These are phyloP conservation scores for Caenorhabditis brenneri DNA, from an alignment of 1,140 invertebrate species.

Conservation along the genomic window DNA sequence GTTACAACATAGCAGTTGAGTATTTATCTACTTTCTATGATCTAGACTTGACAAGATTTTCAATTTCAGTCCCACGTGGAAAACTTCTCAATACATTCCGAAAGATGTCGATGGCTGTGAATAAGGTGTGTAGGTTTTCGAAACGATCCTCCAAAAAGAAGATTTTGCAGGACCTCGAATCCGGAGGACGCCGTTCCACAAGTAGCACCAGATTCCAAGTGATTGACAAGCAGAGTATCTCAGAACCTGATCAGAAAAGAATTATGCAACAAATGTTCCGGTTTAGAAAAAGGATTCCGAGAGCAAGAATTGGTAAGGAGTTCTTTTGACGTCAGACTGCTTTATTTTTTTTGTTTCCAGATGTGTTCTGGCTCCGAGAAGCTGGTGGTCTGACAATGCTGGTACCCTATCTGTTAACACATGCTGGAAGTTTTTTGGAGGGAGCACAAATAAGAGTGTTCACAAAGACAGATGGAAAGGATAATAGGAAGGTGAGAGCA, in stretches of 20 bases:
- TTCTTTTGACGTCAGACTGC: too few relatives aligned
- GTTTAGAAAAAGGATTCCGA: background rate
- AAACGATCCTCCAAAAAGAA: background rate
- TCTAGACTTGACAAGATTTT: background rate
- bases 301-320: background rate
- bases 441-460: conserved; percentile 19
- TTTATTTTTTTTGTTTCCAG: background rate
- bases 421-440: conserved; percentile 14
- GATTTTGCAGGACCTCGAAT: background rate
- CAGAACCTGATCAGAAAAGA: conserved; percentile 17
- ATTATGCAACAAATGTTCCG: conserved; percentile 18
- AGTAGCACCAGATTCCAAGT: background rate
- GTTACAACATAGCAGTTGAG: too few relatives aligned
- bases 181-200: background rate
- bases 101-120: conserved; percentile 36
- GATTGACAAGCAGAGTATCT: conserved; percentile 4
- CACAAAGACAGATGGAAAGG: conserved; percentile 25
- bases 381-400: conserved; percentile 11
- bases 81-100: conserved; percentile 8
- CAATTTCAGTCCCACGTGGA: conserved; percentile 10
- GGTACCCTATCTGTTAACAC: background rate
- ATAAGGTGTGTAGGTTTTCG: background rate
- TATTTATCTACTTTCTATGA: too few relatives aligned
- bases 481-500: background rate
- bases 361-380: conserved; percentile 14